These are phyloP conservation scores for Drosophila kepulauana DNA, from an alignment of 1,140 invertebrate genomes.

Conservation along the genomic window DNA sequence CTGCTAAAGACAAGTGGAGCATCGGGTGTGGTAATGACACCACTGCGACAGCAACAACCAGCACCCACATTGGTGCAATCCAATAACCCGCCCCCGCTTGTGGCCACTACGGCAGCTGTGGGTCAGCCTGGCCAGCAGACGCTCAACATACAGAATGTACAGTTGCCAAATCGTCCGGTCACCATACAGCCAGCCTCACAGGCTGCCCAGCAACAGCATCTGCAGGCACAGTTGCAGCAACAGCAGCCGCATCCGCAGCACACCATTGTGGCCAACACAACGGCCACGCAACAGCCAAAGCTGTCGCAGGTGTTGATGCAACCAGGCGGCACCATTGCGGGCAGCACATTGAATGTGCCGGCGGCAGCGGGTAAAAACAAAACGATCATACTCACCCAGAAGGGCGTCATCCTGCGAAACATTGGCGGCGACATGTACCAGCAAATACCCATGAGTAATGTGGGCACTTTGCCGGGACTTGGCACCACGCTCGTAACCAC, in stretches of 20 bases:
- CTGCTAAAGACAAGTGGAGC: slow-evolving; percentile 75
- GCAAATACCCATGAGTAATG: slow-evolving; percentile 83
- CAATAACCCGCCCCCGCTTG: slow-evolving; percentile 74
- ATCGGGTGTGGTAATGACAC: slow-evolving; percentile 78
- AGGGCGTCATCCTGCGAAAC: slow-evolving; percentile 81
- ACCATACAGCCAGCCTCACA: slow-evolving; percentile 84
- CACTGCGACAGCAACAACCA: slow-evolving; percentile 68
- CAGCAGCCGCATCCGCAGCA: slow-evolving; percentile 80
- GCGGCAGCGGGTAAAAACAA: slow-evolving; percentile 76
- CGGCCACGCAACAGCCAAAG: slow-evolving; percentile 81
- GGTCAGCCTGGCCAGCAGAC: slow-evolving; percentile 58
- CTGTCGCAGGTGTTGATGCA: slow-evolving; percentile 80
- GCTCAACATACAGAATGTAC: slow-evolving; percentile 83
- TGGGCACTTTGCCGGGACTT: slow-evolving; percentile 68
- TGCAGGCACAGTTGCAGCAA: slow-evolving; percentile 81
- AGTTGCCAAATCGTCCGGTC: slow-evolving; percentile 77
- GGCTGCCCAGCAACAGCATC: slow-evolving; percentile 80
- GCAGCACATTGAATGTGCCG: slow-evolving; percentile 62
- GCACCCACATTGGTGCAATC: slow-evolving; percentile 60
- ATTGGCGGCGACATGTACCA: slow-evolving; percentile 84
- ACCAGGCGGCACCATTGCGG: slow-evolving; percentile 50
- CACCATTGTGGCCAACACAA: slow-evolving; percentile 82
- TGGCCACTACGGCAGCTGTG: slow-evolving; percentile 71
- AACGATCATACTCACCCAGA: slow-evolving; percentile 83
- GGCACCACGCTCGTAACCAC: slow-evolving; percentile 77